Percentiles rank a stretch among this genome's conserved stretches.
phyloP scores from a whole-genome alignment of 2,113 vertebrate species.

The Athene cunicularia region DNA sequence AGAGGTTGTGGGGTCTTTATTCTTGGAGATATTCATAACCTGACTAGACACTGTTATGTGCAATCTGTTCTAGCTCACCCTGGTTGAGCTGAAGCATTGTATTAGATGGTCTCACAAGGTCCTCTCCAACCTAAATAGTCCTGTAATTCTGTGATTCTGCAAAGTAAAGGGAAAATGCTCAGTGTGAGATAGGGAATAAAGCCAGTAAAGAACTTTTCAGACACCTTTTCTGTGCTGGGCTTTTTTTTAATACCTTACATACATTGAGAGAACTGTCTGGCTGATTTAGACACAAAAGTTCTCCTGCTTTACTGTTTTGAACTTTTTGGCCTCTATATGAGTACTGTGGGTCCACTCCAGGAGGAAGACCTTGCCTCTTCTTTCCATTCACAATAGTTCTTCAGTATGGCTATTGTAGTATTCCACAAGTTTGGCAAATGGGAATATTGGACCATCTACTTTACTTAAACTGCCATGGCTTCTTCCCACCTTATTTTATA shows the following conservation, averaged over 20 bases:
- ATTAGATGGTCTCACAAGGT: background rate
- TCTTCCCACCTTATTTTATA: background rate
- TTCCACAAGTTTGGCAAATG: background rate
- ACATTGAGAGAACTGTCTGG: background rate
- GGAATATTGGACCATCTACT: background rate
- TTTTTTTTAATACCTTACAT: background rate
- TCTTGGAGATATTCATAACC: background rate
- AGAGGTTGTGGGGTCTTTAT: background rate
- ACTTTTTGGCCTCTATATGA: background rate
- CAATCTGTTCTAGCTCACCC: background rate
- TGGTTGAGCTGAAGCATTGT: background rate
- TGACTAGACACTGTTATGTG: rapidly evolving
- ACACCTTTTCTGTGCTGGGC: background rate
- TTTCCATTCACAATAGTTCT: background rate
- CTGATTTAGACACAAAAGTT: background rate
- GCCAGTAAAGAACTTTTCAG: background rate
- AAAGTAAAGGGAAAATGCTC: background rate
- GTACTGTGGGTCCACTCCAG: background rate
- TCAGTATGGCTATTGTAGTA: background rate
- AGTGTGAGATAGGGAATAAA: background rate
- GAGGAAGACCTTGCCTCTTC: background rate
- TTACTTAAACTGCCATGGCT: background rate
- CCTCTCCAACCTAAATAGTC: background rate
- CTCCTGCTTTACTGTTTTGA: background rate
- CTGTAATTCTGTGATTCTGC: background rate